A percentile compares a stretch with the other conserved stretches of the same genome.
These are phyloP conservation scores for Drosophila erecta DNA, from an alignment of 1,140 invertebrate species.

Conservation along the genomic window DNA sequence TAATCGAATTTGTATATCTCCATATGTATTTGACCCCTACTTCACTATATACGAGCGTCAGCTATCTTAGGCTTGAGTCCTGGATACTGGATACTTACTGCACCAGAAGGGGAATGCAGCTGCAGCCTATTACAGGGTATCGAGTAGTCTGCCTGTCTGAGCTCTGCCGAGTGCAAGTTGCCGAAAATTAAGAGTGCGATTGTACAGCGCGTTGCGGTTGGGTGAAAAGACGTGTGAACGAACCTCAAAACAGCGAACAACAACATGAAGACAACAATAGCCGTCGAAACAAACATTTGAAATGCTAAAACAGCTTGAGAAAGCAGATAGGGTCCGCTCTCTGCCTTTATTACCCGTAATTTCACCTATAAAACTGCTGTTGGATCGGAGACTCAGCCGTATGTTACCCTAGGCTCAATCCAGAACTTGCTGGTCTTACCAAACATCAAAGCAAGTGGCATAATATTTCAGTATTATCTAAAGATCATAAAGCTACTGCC, in stretches of 20 bases:
- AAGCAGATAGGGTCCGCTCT: constrained; percentile 1
- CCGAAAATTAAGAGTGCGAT: constrained; percentile 67
- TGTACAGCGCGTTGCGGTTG: constrained; percentile 56
- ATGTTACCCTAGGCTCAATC: too few species aligned
- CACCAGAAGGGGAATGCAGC: too few species aligned
- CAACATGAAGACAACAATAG: constrained; percentile 20
- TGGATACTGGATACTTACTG: too few species aligned
- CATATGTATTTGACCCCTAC: too few species aligned
- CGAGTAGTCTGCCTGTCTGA: constrained; percentile 1
- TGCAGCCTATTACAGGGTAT: constrained; percentile 17
- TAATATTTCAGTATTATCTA: too few species aligned
- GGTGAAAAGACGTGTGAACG: constrained; percentile 70
- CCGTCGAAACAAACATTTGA: not conserved
- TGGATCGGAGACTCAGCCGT: not conserved
- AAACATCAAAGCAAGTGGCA: too few species aligned
- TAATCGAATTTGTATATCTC: too few species aligned
- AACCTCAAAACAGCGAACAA: constrained; percentile 38
- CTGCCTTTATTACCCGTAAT: not conserved
- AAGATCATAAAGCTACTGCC: too few species aligned
- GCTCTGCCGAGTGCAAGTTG: not conserved
- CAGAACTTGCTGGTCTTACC: too few species aligned
- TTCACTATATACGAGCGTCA: too few species aligned
- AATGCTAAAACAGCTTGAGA: constrained; percentile 1
- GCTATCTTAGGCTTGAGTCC: too few species aligned
- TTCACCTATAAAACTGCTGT: not conserved